Percentiles rank a stretch among this genome's conserved stretches.
phyloP scores from a whole-genome alignment of 2,113 vertebrate species.

The Laterallus jamaicensis region DNA sequence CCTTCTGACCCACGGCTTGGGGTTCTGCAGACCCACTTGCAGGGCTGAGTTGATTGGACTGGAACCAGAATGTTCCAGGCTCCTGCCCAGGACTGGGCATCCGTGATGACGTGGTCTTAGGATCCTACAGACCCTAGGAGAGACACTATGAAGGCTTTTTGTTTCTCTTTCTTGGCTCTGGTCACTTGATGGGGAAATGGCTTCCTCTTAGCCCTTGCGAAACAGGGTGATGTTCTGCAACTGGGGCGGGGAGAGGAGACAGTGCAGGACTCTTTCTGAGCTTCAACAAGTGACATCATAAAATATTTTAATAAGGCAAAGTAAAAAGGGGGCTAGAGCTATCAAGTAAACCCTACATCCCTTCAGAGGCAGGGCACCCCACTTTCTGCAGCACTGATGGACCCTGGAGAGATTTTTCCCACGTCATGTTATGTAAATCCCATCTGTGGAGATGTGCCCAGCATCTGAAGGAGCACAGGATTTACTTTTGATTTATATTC shows the following conservation, averaged over 20 bases:
- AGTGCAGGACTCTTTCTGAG: neutral
- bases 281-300: neutral
- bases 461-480: neutral
- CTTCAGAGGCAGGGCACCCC: neutral
- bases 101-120: accelerated
- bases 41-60: neutral
- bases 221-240: neutral
- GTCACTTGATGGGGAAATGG: constrained; percentile 16
- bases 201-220: neutral
- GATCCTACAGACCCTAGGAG: neutral
- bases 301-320: neutral
- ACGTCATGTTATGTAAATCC: accelerated
- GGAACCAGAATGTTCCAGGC: neutral
- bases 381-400: neutral
- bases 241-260: neutral
- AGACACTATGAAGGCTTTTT: neutral
- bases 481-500: neutral
- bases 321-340: neutral
- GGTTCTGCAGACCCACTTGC: neutral
- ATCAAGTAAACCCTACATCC: neutral
- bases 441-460: neutral
- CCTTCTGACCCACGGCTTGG: neutral
- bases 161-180: neutral
- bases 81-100: neutral
- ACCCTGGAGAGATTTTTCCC: neutral